phyloP scores from a whole-genome alignment of 2,888 invertebrate species.

The Papilio demoleus region DNA sequence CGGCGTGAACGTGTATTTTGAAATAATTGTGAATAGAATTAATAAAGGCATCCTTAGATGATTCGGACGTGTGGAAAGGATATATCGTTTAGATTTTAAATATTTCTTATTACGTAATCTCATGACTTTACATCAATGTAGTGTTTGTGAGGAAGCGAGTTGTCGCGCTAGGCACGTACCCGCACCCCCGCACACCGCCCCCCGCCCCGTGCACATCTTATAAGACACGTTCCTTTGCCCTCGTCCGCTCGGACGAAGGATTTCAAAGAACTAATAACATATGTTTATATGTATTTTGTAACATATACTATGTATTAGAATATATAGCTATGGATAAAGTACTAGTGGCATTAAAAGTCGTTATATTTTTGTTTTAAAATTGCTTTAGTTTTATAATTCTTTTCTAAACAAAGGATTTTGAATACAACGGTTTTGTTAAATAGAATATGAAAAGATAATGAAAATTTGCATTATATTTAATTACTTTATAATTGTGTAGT shows the following conservation, averaged over 20 bases:
- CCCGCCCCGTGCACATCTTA: neutral
- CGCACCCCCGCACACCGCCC: neutral
- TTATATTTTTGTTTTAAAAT: neutral
- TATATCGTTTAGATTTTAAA: too few species aligned
- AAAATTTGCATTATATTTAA: neutral
- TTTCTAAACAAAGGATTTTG: too few species aligned
- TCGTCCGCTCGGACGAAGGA: neutral
- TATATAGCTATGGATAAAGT: neutral
- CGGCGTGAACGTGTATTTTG: too few species aligned
- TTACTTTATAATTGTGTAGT: neutral
- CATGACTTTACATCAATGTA: neutral
- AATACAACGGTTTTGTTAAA: too few species aligned
- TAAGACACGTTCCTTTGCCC: neutral
- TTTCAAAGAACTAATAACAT: constrained; percentile 1
- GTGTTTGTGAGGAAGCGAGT: neutral
- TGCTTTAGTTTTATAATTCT: too few species aligned
- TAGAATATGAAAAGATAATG: too few species aligned
- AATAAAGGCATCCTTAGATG: too few species aligned
- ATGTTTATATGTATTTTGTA: neutral
- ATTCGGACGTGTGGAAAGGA: too few species aligned
- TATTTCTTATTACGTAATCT: too few species aligned
- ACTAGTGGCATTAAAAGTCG: neutral
- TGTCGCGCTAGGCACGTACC: neutral
- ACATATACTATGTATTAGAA: neutral
- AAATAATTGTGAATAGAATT: too few species aligned